A percentile compares a stretch with the other conserved stretches of the same genome.
phyloP scores from a whole-genome alignment of 2,797 vertebrate species.

The Spinus olivaceus region DNA sequence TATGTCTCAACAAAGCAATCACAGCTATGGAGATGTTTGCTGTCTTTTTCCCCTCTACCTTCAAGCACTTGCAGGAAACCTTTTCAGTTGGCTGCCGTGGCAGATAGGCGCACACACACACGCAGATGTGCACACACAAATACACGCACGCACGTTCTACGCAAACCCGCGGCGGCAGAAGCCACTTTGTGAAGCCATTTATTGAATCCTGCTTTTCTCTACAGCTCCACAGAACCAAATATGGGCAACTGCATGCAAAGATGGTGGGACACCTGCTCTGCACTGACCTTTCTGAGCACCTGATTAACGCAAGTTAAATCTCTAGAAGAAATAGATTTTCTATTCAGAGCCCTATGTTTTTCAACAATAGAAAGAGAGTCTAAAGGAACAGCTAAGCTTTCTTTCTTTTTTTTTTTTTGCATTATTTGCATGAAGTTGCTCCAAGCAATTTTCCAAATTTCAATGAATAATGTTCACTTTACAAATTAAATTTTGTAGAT shows the following conservation, averaged over 20 bases:
- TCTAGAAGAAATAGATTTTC: not conserved
- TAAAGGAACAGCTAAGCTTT: not conserved
- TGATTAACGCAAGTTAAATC: not conserved
- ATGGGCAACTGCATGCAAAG: not conserved
- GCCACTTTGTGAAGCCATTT: not conserved
- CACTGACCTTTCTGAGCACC: not conserved
- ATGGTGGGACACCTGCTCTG: not conserved
- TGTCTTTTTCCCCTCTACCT: not conserved
- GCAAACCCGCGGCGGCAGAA: not conserved
- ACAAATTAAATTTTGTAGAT: constrained; percentile 61
- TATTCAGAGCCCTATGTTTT: not conserved
- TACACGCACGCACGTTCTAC: not conserved
- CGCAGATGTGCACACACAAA: not conserved
- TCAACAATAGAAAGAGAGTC: not conserved
- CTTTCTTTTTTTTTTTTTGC: not conserved
- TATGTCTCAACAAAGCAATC: constrained; percentile 36
- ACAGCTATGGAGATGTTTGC: constrained; percentile 3
- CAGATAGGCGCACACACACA: fast-evolving
- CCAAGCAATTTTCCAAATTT: constrained; percentile 40
- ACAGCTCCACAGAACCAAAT: not conserved
- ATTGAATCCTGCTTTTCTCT: not conserved
- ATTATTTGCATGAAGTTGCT: constrained; percentile 41
- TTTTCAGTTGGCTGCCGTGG: not conserved
- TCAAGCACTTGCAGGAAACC: not conserved
- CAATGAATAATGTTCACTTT: constrained; percentile 35